These are phyloP conservation scores for Halcyon badia DNA, from an alignment of 2,797 vertebrate species.

Conservation along the genomic window DNA sequence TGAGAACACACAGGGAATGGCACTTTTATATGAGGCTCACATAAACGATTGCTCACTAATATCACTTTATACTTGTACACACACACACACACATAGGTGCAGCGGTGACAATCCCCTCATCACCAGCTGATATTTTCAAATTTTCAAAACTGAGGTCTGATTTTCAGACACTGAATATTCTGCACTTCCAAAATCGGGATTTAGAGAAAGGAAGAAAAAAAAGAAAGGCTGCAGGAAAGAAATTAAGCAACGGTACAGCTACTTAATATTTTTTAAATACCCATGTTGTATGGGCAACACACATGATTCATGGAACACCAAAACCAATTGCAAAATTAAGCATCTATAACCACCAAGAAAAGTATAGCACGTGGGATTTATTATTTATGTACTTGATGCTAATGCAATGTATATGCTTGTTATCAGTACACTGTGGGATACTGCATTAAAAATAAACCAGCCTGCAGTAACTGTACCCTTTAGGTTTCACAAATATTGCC, in stretches of 20 bases:
- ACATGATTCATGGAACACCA: neutral
- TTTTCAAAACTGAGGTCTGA: neutral
- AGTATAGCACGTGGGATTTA: neutral
- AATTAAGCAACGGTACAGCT: neutral
- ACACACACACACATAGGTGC: rapidly evolving
- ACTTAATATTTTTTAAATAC: neutral
- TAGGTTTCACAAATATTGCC: neutral
- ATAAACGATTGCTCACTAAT: rapidly evolving
- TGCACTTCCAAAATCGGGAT: neutral
- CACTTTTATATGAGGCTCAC: rapidly evolving
- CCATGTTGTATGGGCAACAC: neutral
- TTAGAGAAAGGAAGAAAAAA: too few species aligned
- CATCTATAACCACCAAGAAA: neutral
- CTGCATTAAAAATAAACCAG: neutral
- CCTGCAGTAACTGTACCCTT: neutral
- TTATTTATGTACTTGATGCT: neutral
- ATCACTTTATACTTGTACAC: rapidly evolving
- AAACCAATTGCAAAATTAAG: neutral
- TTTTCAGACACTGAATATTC: neutral
- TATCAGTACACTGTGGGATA: neutral
- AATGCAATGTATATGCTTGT: neutral
- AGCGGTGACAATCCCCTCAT: neutral
- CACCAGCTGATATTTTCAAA: neutral
- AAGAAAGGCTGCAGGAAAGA: neutral
- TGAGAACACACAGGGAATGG: neutral